These are phyloP conservation scores for Polydesmus complanatus DNA, from an alignment of 2,888 invertebrate species.

Conservation along the genomic window DNA sequence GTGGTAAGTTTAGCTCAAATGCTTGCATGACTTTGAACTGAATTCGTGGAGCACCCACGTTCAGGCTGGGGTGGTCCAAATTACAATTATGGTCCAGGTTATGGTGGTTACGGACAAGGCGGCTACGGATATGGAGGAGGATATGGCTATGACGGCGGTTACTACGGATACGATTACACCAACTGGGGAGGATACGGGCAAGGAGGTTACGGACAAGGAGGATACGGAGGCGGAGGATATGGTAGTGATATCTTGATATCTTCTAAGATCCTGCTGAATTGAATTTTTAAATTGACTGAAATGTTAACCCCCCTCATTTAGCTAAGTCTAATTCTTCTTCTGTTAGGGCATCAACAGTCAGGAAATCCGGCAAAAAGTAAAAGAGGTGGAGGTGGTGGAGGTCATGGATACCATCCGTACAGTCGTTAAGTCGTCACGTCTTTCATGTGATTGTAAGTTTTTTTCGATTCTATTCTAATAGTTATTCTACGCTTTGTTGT, in stretches of 20 bases:
- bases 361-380: constrained; percentile 18
- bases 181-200: constrained; percentile 35
- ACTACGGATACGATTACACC: constrained; percentile 45
- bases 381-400: constrained; percentile 16
- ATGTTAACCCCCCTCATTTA: constrained; percentile 14
- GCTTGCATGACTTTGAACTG: background rate
- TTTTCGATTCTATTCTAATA: background rate
- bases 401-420: constrained; percentile 20
- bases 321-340: constrained; percentile 14
- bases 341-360: constrained; percentile 17
- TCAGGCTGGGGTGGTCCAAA: constrained; percentile 23
- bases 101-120: constrained; percentile 29
- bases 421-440: constrained; percentile 13
- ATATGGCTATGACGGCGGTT: constrained; percentile 49
- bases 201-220: constrained; percentile 60
- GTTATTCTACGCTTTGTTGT: background rate
- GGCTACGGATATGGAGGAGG: constrained; percentile 46
- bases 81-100: constrained; percentile 24
- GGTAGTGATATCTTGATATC: constrained; percentile 22
- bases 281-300: constrained; percentile 5
- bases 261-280: background rate
- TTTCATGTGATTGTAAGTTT: background rate
- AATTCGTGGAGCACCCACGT: constrained; percentile 12
- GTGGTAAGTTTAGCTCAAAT: constrained; percentile 11
- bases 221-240: constrained; percentile 45